A percentile compares a stretch with the other conserved stretches of the same genome.
Evolutionary conservation across 2,888 invertebrate genomes (phyloP).

Genomic region (Nomada flava): DNA sequence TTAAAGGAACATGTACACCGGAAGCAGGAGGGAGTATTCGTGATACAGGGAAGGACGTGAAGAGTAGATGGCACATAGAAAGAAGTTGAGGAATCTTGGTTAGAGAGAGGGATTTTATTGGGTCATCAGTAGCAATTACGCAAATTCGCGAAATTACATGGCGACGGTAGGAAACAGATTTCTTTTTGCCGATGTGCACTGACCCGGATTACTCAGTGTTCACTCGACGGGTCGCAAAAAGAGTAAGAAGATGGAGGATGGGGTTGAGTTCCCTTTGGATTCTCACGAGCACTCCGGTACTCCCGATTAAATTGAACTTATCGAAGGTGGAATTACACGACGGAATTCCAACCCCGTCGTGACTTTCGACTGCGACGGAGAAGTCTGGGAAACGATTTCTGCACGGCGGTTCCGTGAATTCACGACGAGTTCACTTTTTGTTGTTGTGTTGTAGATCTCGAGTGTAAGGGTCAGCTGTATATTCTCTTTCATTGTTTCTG

Average conservation of each 20-base stretch:
- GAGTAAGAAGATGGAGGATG: neutral
- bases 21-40: neutral
- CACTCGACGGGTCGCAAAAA: constrained; percentile 23
- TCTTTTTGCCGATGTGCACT: constrained; percentile 59
- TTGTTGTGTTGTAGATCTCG: no score
- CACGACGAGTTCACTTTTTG: neutral
- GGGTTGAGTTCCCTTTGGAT: constrained; percentile 3
- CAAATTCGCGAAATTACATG: constrained; percentile 70
- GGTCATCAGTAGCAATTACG: constrained; percentile 67
- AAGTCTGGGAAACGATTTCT: constrained; percentile 12
- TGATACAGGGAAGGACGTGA: no score
- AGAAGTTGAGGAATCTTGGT: constrained; percentile 13
- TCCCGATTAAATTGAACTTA: constrained; percentile 50
- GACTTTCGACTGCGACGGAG: neutral
- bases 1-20: neutral
- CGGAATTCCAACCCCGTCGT: neutral
- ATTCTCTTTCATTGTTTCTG: no score
- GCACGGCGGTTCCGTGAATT: neutral
- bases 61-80: neutral
- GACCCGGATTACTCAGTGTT: constrained; percentile 51
- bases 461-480: no score
- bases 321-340: constrained; percentile 12
- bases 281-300: neutral
- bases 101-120: constrained; percentile 36
- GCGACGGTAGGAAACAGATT: constrained; percentile 28